Percentiles rank a stretch among this genome's conserved stretches.
These are phyloP conservation scores for Caenorhabditis sinica DNA, from an alignment of 2,888 invertebrate species.

Conservation along the genomic window DNA sequence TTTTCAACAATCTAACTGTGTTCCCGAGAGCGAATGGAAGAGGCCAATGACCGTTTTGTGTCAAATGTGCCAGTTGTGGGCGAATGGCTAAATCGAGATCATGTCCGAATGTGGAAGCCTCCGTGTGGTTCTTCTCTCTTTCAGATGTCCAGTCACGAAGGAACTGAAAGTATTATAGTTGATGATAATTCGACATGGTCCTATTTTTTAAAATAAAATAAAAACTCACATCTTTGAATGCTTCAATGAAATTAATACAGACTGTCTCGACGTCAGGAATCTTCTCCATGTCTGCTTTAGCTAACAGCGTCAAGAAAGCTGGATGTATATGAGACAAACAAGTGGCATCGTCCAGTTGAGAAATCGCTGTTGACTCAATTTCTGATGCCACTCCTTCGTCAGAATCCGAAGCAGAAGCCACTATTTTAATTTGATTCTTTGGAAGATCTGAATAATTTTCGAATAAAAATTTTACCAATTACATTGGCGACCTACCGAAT, in stretches of 20 bases:
- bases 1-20: conserved; percentile 76
- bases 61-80: conserved; percentile 75
- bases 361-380: conserved; percentile 43
- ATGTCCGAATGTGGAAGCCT: conserved; percentile 44
- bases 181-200: neutral
- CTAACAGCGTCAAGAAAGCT: conserved; percentile 70
- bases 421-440: conserved; percentile 41
- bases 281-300: conserved; percentile 69
- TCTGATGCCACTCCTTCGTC: conserved; percentile 50
- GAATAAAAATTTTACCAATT: neutral
- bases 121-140: conserved; percentile 16
- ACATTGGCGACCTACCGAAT: conserved; percentile 14
- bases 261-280: conserved; percentile 73
- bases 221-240: conserved; percentile 64
- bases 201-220: neutral
- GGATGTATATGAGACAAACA: conserved; percentile 69
- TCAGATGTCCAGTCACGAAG: conserved; percentile 59
- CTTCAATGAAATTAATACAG: conserved; percentile 74
- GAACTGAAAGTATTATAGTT: conserved; percentile 55
- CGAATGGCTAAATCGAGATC: conserved; percentile 71
- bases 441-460: conserved; percentile 61
- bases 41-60: conserved; percentile 72
- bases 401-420: conserved; percentile 45
- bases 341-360: conserved; percentile 56
- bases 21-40: conserved; percentile 81